phyloP scores from a whole-genome alignment of 2,113 vertebrate genomes.

The Sceloporus tristichus region DNA sequence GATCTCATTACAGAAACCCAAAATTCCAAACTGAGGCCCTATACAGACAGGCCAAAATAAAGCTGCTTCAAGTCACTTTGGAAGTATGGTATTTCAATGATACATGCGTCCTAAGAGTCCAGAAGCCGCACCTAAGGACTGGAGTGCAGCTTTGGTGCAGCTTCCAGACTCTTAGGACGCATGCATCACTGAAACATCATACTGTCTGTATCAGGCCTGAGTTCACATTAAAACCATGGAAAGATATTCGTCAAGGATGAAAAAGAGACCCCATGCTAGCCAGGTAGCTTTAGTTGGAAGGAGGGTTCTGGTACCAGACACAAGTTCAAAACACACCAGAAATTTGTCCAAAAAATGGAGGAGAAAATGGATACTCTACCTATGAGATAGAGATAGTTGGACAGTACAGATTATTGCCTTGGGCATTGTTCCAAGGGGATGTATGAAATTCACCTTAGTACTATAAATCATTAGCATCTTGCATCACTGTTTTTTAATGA shows the following conservation, averaged over 20 bases:
- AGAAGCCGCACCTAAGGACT: too few relatives aligned
- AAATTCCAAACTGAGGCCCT: neutral
- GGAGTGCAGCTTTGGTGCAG: too few relatives aligned
- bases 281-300: neutral
- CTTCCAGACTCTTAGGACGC: too few relatives aligned
- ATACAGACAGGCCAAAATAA: too few relatives aligned
- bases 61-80: too few relatives aligned
- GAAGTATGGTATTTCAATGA: too few relatives aligned
- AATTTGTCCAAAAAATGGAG: neutral
- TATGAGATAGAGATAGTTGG: neutral
- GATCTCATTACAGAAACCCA: neutral
- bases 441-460: slow-evolving; percentile 49
- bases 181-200: too few relatives aligned
- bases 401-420: slow-evolving; percentile 10
- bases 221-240: neutral
- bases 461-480: slow-evolving; percentile 43
- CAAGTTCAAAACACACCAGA: neutral
- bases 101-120: too few relatives aligned
- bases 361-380: neutral
- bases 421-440: slow-evolving; percentile 37
- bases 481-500: slow-evolving; percentile 60
- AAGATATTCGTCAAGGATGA: neutral
- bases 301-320: too few relatives aligned
- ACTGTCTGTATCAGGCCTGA: neutral
- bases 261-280: neutral